Evolutionary conservation across 2,113 vertebrate species (phyloP).

Genomic region (Pluvianellus socialis): DNA sequence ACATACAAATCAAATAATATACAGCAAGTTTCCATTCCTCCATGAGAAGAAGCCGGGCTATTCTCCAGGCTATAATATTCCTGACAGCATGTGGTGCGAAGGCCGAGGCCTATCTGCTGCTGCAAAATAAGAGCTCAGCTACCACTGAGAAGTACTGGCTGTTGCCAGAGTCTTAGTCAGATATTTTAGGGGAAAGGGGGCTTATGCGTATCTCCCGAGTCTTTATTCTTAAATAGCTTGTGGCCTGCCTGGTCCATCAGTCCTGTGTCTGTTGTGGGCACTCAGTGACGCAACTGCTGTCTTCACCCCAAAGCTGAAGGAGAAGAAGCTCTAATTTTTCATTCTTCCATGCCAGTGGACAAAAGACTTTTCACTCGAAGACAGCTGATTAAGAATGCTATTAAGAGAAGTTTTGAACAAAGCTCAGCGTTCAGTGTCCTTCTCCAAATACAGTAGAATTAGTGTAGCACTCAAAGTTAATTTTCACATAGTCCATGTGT

Average conservation of each 20-base stretch:
- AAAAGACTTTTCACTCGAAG: background rate
- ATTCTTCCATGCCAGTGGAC: background rate
- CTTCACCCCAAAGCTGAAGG: background rate
- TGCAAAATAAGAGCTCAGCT: background rate
- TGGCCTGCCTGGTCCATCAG: background rate
- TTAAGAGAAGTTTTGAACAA: background rate
- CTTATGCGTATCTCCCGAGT: background rate
- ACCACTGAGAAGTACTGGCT: background rate
- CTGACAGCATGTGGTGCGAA: background rate
- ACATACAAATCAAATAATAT: background rate
- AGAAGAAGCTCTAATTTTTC: background rate
- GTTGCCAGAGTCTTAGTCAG: background rate
- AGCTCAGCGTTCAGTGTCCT: background rate
- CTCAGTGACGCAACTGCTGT: background rate
- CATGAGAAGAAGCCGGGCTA: background rate
- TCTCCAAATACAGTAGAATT: background rate
- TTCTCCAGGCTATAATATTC: background rate
- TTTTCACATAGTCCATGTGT: constrained; percentile 5
- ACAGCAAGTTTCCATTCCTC: background rate
- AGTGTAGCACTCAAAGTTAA: background rate
- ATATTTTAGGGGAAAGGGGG: background rate
- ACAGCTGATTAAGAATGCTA: background rate
- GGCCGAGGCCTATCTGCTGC: background rate
- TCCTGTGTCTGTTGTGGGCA: background rate
- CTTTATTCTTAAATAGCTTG: background rate